Evolutionary conservation across 2,113 vertebrate species (phyloP), one percentile per base, ranked within the genome.

Genomic region (Plotosus lineatus): DNA sequence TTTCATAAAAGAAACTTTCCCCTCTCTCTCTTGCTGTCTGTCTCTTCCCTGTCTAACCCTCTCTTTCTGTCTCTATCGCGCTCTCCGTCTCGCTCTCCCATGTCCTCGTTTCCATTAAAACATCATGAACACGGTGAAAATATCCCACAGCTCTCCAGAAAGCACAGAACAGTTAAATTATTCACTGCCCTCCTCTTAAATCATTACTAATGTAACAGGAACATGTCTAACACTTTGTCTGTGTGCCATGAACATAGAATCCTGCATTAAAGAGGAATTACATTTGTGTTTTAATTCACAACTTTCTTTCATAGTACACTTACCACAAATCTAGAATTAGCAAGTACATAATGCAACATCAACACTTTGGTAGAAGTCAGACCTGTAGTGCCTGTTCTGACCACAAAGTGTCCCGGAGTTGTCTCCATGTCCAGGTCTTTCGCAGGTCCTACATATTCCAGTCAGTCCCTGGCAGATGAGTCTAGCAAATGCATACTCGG

Each of bases 161-260:
- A 51, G 38, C 58, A 17, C 44, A n/a, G 77, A 71, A 78, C 10
- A n/a, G 31, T 28, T 87, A 44, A 82, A 84, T 86, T 31, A 86
- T 87, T 87, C 21, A 87, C 78, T 69, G 68, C 71, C 14, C 50
- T 60, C 44, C 79, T 79, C 58, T 61, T 79, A 31, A 75, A 44
- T 63, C 85, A 80, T 85, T 38, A 85, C 77, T 82, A 79, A 85
- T 85, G 78, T 60, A 86, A 26, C 14, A 77, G 48, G 71, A 40
- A 68, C 60, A 63, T 65, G 74, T 66, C 48, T 36, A 38, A 3
- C 50, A 11, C 40, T 50, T 8, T 48, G 69, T 72, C 44, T 46
- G 33, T 71, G 3, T 74, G 33, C 15, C 60, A 56, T 51, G 66
- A 60, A n/a, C n/a, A n/a, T n/a, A n/a, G 73, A 56, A 60, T 28